Evolutionary conservation across 1,140 invertebrate species (phyloP), one percentile per base, ranked within the genome.

Genomic region (Agrilus planipennis): DNA sequence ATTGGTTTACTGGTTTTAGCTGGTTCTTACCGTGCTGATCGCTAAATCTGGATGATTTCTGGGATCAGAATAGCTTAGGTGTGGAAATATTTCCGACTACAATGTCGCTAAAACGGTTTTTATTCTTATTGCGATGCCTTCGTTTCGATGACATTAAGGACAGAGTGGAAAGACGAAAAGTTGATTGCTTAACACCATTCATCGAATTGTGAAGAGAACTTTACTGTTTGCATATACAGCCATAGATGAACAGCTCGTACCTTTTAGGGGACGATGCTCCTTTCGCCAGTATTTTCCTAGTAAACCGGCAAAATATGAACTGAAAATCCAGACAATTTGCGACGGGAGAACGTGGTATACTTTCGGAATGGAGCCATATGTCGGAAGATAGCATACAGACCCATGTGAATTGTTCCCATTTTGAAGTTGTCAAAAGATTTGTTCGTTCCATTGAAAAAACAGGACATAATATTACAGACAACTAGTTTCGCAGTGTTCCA

Each of bases 251-350:
- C 55, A 50, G 45, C 47, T 64, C 16, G 41, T 48, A 29, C 27
- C 41, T 20, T 65, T 63, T 51, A 30, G 54, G 37, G 60, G 61
- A 34, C 44, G 53, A 35, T 64, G 60, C 45, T 42, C 49, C 34
- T 65, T 65, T 32, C 42, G 53, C 41, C 51, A 60, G 36, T 65
- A 64, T 39, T 61, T 68, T n/a, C 58, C 60, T 16, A 47, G 22
- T 32, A 63, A 60, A 34, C 59, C 53, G 9, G 45, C 42, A 14
- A 60, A 60, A 50, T 60, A 60, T 43, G 58, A 52, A 7, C 55
- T 64, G 10, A 61, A 62, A 52, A 45, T 63, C 22, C 54, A 45
- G 41, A 42, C 46, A 10, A 25, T 62, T 11, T 45, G 39, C 21
- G 60, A 63, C 44, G 42, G 54, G 6, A 45, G 44, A 37, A 63